Evolutionary conservation across 2,888 invertebrate genomes (phyloP), one percentile per base, ranked within the genome.

Genomic region (Trisateles emortualis): DNA sequence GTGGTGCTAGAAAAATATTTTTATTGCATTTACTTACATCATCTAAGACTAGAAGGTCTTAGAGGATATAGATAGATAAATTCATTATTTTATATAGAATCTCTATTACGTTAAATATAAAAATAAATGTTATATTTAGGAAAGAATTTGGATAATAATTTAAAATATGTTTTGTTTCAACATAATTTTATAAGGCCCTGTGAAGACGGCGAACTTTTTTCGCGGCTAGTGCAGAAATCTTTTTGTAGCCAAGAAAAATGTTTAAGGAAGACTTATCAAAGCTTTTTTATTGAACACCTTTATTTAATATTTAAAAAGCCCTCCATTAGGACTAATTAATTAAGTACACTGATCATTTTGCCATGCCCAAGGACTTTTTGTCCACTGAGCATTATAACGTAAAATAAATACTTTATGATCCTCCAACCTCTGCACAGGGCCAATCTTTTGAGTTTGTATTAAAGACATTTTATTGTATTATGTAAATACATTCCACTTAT

Each of bases 1-100:
- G 43, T 84, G 84, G 84, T 84, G 84, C 84, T 84, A 84, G 73
- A 69, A 64, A 26, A 53, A 64, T 60, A 51, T 33, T 40, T 51
- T 17, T 44, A 47, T 63, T 62, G 47, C 41, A 55, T 36, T 45
- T 43, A 43, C 16, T 39, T 55, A 11, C 22, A 29, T 43, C 11
- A n/a, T 13, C 6, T 9, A 8, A 10, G n/a, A n/a, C n/a, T n/a
- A n/a, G n/a, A n/a, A 43, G 4, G 1, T 29, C n/a, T 26, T 8
- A 5, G 42, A 22, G 42, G 32, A 30, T 41, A 9, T 43, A 43
- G 19, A 6, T 43, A 43, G 36, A 19, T 36, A 33, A n/a, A 33
- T 17, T 19, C 5, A 17, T 36, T 2, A 36, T n/a, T 32, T 32
- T 26, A 38, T 47, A 48, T 33, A 35, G 36, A 44, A 44, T 49